Conservation (phyloP, 2,113 vertebrate genomes). For the Rynchops niger region DNA sequence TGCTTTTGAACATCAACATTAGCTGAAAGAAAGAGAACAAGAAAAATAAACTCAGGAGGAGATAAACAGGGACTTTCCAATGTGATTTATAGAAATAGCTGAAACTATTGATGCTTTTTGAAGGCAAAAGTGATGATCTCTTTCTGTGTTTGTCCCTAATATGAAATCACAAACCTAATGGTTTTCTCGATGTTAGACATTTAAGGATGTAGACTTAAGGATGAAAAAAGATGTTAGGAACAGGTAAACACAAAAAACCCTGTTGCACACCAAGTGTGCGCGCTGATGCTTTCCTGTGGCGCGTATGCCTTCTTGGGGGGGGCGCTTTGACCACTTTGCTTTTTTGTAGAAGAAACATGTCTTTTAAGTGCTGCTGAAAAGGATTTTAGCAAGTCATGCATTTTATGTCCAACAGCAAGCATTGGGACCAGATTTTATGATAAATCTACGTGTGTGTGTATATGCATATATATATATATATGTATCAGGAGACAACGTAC, state of each 20-base stretch:
- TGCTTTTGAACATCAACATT: neutral
- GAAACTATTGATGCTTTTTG: neutral
- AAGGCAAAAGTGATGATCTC: neutral
- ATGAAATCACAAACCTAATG: neutral
- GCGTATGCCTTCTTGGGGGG: rapidly evolving
- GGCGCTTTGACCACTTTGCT: neutral
- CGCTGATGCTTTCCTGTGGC: neutral
- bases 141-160: neutral
- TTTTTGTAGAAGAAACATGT: neutral
- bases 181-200: neutral
- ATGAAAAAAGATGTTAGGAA: neutral
- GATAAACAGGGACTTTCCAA: neutral
- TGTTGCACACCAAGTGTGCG: rapidly evolving
- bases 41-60: neutral
- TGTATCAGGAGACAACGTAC: neutral
- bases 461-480: rapidly evolving
- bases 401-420: neutral
- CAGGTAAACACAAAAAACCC: neutral
- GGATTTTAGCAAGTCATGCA: neutral
- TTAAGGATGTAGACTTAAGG: no score
- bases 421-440: neutral
- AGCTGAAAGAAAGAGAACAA: neutral
- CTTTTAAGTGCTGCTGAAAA: neutral
- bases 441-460: neutral
- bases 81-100: neutral